These are phyloP conservation scores for Bos indicus DNA, from an alignment of 2,113 vertebrate genomes.

Conservation along the genomic window DNA sequence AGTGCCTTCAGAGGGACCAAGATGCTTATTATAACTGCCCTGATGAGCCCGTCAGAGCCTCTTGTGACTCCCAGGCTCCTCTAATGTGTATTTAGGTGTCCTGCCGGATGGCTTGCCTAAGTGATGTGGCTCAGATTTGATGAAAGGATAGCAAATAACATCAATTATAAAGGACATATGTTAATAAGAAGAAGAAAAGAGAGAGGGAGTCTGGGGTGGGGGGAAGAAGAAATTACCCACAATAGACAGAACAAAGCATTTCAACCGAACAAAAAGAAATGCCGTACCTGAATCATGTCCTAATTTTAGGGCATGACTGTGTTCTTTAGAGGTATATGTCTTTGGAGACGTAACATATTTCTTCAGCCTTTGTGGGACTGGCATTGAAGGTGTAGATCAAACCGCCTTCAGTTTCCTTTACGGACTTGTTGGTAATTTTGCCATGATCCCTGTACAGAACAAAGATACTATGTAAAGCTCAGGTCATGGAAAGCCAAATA, in stretches of 20 bases:
- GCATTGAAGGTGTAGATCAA: constrained; percentile 11
- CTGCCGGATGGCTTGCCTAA: background rate
- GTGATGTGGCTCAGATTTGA: constrained; percentile 50
- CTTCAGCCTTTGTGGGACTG: constrained; percentile 5
- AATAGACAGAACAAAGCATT: background rate
- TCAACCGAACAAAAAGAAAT: constrained; percentile 47
- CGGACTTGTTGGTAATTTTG: constrained; percentile 30
- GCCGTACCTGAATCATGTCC: constrained; percentile 55
- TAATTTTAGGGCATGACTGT: constrained; percentile 41
- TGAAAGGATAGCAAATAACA: constrained; percentile 47
- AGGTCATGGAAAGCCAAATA: constrained; percentile 22
- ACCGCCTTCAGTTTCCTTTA: constrained; percentile 33
- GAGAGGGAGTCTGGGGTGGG: rapidly evolving
- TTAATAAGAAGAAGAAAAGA: constrained; percentile 19
- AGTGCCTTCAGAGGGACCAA: background rate
- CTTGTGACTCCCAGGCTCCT: background rate
- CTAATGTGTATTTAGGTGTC: constrained; percentile 6
- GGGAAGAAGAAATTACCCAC: background rate
- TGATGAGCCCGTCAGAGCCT: constrained; percentile 10
- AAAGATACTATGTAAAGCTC: constrained; percentile 5
- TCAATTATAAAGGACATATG: constrained; percentile 64
- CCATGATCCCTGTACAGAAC: constrained; percentile 61
- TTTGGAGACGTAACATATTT: constrained; percentile 47
- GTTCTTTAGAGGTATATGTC: background rate
- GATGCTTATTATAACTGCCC: constrained; percentile 30